phyloP scores from a whole-genome alignment of 2,888 invertebrate genomes.

The Eutolmus rufibarbis region DNA sequence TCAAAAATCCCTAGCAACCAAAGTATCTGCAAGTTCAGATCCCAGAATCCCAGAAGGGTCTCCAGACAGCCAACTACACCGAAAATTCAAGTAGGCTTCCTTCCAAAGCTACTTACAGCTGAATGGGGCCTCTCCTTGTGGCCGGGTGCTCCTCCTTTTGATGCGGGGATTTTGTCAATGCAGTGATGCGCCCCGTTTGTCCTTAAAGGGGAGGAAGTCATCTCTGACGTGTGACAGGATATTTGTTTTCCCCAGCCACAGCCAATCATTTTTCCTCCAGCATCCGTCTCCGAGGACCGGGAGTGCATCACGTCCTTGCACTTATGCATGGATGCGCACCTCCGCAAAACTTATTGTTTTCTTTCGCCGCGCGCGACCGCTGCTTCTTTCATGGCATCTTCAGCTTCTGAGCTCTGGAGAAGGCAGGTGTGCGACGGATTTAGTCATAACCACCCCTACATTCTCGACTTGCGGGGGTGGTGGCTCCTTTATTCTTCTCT shows the following conservation, averaged over 20 bases:
- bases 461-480: not conserved
- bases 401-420: not conserved
- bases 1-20: not conserved
- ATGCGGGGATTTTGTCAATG: constrained; percentile 16
- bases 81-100: not conserved
- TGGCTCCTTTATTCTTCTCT: constrained; percentile 6
- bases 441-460: not conserved
- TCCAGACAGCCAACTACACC: not conserved
- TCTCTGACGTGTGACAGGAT: constrained; percentile 27
- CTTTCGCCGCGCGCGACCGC: not conserved
- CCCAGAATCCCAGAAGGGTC: not conserved
- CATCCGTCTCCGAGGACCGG: not conserved
- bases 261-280: constrained; percentile 24
- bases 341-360: constrained; percentile 10
- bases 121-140: not conserved
- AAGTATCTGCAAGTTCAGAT: not conserved
- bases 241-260: constrained; percentile 20
- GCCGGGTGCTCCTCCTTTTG: not conserved
- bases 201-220: constrained; percentile 3
- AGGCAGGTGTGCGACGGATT: not conserved
- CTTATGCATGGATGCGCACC: constrained; percentile 29
- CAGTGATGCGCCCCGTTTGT: not conserved
- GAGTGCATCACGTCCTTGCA: constrained; percentile 36
- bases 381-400: not conserved
- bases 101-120: constrained; percentile 7